phyloP scores from a whole-genome alignment of 2,113 vertebrate genomes.

The Corythornis cristatus region DNA sequence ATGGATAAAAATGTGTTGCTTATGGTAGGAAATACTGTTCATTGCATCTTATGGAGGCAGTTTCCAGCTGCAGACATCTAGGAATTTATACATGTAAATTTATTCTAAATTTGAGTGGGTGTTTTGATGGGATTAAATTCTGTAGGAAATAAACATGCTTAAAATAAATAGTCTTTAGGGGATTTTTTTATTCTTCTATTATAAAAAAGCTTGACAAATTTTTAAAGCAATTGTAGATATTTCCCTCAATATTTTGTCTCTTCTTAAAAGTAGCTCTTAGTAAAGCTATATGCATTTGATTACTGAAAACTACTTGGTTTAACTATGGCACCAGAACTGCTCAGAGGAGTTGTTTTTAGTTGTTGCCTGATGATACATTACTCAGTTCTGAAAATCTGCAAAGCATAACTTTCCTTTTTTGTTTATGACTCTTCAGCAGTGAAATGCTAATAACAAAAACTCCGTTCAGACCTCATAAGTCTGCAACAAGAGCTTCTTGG shows the following conservation, averaged over 20 bases:
- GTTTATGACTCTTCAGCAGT: background rate
- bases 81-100: conserved; percentile 71
- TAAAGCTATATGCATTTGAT: background rate
- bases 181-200: conserved; percentile 28
- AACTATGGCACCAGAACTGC: background rate
- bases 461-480: background rate
- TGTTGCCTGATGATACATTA: background rate
- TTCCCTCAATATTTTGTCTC: background rate
- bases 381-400: background rate
- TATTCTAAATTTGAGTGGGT: conserved; percentile 65
- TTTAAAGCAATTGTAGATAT: conserved; percentile 17
- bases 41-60: conserved; percentile 21
- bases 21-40: conserved; percentile 38
- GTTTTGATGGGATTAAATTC: conserved; percentile 73
- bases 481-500: background rate
- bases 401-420: background rate
- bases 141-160: conserved; percentile 72
- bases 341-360: background rate
- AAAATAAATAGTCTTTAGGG: conserved; percentile 50
- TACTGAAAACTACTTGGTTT: background rate
- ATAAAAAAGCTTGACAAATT: conserved; percentile 34
- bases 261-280: background rate
- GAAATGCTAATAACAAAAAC: background rate
- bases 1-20: conserved; percentile 48
- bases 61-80: conserved; percentile 70